phyloP scores from a whole-genome alignment of 2,797 vertebrate genomes.

The Xiphorhynchus erythropygius region DNA sequence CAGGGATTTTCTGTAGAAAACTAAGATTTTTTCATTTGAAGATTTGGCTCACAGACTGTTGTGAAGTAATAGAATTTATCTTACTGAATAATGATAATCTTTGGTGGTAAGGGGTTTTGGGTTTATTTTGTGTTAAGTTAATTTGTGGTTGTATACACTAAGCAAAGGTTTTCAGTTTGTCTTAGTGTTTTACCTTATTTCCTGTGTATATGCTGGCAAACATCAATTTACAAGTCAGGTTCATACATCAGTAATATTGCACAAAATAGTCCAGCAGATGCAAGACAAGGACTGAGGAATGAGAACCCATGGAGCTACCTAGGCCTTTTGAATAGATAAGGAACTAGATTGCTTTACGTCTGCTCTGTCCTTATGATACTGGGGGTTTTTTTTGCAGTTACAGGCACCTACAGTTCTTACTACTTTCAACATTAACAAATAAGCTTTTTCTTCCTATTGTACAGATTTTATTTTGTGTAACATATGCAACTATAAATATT shows the following conservation, averaged over 20 bases:
- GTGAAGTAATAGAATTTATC: not conserved
- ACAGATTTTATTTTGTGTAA: not conserved
- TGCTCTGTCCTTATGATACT: not conserved
- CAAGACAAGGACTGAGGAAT: not conserved
- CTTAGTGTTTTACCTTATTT: not conserved
- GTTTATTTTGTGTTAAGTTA: not conserved
- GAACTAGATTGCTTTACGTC: not conserved
- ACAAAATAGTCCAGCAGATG: not conserved
- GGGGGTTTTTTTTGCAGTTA: not conserved
- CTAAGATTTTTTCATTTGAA: not conserved
- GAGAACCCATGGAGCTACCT: not conserved
- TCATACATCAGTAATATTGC: not conserved
- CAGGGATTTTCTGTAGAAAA: not conserved
- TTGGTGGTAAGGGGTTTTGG: not conserved
- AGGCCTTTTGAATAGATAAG: not conserved
- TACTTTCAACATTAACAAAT: not conserved
- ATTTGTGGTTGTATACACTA: not conserved
- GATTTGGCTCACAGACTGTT: not conserved
- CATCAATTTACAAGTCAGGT: not conserved
- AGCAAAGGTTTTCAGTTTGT: not conserved
- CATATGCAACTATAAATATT: not conserved
- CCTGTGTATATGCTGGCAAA: not conserved
- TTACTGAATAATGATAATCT: not conserved
- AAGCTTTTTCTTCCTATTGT: not conserved
- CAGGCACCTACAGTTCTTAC: not conserved